Evolutionary conservation across 2,797 vertebrate genomes (phyloP).

Genomic region (Brachyalestes nurse): DNA sequence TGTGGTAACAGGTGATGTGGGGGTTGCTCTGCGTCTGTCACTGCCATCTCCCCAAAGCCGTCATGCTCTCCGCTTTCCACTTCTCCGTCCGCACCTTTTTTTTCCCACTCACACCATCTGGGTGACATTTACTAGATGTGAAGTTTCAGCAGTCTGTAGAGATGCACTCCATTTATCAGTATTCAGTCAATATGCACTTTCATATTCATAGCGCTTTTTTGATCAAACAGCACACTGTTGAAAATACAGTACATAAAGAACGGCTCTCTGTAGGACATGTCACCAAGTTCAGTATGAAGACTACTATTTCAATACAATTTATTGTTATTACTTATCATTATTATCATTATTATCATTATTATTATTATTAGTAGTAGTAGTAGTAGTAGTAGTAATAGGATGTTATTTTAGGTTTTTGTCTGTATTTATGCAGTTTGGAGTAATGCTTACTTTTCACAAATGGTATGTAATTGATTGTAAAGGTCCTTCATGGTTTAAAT

Average conservation of each 20-base stretch:
- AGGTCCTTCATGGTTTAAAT: background rate
- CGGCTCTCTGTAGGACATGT: background rate
- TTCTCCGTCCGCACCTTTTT: constrained; percentile 40
- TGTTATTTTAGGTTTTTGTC: background rate
- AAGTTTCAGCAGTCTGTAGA: constrained; percentile 22
- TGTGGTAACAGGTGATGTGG: constrained; percentile 50
- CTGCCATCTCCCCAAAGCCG: constrained; percentile 8
- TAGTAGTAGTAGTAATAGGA: background rate
- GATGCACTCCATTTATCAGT: constrained; percentile 23
- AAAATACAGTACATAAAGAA: background rate
- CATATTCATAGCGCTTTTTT: background rate
- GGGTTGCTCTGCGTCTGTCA: constrained; percentile 48
- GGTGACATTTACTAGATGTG: constrained; percentile 44
- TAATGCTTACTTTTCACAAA: constrained; percentile 20
- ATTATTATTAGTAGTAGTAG: background rate
- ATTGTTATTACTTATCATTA: background rate
- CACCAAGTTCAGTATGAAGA: background rate
- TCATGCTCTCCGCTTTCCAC: constrained; percentile 35
- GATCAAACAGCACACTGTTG: background rate
- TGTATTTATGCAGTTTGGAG: background rate
- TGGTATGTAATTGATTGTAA: constrained; percentile 20
- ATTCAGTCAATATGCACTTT: constrained; percentile 21
- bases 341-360: background rate
- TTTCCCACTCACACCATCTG: constrained; percentile 56
- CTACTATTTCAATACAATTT: background rate